These are phyloP conservation scores for Semicossyphus pulcher DNA, from an alignment of 2,113 vertebrate species.

Conservation along the genomic window DNA sequence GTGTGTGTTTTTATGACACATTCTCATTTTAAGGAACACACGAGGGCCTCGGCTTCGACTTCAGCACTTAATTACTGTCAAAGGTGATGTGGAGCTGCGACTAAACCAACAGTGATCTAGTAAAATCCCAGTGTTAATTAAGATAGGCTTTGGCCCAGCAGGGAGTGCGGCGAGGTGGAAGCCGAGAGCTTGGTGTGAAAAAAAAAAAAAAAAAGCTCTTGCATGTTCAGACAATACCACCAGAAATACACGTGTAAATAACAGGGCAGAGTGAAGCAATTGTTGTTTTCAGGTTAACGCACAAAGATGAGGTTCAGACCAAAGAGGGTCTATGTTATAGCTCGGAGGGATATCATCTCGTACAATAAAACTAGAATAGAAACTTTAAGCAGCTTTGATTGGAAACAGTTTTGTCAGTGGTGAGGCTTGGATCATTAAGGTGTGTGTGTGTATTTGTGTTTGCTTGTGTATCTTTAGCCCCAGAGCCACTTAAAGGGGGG, in stretches of 20 bases:
- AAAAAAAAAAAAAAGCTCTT: slow-evolving; percentile 27
- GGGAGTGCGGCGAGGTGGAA: slow-evolving; percentile 60
- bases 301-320: not conserved
- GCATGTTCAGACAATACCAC: slow-evolving; percentile 11
- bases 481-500: no score
- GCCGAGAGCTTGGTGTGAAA: slow-evolving; percentile 6
- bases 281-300: not conserved
- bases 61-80: slow-evolving; percentile 55
- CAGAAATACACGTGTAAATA: slow-evolving; percentile 24
- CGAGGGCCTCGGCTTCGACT: slow-evolving; percentile 5
- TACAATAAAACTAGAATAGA: slow-evolving; percentile 46
- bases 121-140: slow-evolving; percentile 72
- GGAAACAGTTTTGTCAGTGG: slow-evolving; percentile 48
- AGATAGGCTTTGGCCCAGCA: slow-evolving; percentile 54
- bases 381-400: slow-evolving; percentile 22
- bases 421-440: slow-evolving; percentile 25
- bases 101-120: slow-evolving; percentile 62
- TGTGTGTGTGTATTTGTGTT: not conserved
- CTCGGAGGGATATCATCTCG: not conserved
- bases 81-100: slow-evolving; percentile 27
- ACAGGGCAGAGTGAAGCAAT: not conserved
- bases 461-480: slow-evolving; percentile 35
- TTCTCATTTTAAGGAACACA: slow-evolving; percentile 12
- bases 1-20: not conserved
- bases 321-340: slow-evolving; percentile 7